Conservation (phyloP, 2,797 vertebrate species). For the Hoplostethus atlanticus region DNA sequence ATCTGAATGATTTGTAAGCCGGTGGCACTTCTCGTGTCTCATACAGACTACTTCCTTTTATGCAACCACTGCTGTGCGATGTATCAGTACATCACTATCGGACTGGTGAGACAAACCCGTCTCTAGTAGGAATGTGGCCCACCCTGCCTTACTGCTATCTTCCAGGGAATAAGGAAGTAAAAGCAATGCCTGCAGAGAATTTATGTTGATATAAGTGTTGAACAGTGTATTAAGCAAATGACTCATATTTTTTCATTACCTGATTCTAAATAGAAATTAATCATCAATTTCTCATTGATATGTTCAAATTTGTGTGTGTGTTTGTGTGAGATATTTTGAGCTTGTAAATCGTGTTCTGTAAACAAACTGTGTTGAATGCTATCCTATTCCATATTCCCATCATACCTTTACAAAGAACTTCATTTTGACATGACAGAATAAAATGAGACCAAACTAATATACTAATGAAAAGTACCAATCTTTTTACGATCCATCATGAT, state of each 20-base stretch:
- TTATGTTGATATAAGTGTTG: slow-evolving; percentile 2
- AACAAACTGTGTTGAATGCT: neutral
- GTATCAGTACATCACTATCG: slow-evolving; percentile 1
- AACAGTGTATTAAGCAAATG: neutral
- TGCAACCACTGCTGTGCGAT: neutral
- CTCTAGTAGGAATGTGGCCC: slow-evolving; percentile 32
- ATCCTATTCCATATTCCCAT: neutral
- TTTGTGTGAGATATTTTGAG: slow-evolving; percentile 10
- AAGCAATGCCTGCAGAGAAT: slow-evolving; percentile 3
- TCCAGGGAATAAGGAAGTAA: slow-evolving; percentile 20
- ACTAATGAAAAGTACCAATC: too few species aligned
- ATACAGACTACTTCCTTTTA: neutral
- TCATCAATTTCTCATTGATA: neutral
- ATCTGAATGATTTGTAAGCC: neutral
- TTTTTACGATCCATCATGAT: neutral
- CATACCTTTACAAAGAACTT: neutral
- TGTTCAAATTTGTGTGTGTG: neutral
- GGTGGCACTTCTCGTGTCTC: neutral
- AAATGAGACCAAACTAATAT: neutral
- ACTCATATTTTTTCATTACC: too few species aligned
- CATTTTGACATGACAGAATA: slow-evolving; percentile 19
- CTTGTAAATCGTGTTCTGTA: slow-evolving; percentile 11
- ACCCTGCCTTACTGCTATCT: slow-evolving; percentile 16
- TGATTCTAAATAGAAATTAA: slow-evolving; percentile 2
- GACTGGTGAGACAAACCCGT: slow-evolving; percentile 29